Conservation (phyloP, 2,113 vertebrate genomes). For the Ochotona princeps region DNA sequence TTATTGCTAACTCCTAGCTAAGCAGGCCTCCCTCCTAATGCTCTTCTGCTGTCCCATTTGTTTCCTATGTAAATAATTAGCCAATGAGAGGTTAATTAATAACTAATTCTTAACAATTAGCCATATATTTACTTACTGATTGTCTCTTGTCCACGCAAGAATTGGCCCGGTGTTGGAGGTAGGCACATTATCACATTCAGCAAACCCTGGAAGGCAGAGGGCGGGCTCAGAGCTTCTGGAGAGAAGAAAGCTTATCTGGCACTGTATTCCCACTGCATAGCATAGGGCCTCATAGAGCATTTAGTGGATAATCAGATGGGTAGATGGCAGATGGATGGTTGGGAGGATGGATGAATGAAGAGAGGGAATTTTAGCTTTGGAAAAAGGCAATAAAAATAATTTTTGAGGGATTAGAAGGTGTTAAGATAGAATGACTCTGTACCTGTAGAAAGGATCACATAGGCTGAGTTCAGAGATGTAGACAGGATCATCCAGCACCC, state of each 20-base stretch:
- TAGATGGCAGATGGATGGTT: background rate
- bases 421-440: background rate
- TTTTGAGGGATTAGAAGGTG: background rate
- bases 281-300: background rate
- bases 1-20: background rate
- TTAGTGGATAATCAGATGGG: background rate
- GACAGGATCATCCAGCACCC: background rate
- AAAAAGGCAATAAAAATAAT: background rate
- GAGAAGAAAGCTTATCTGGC: background rate
- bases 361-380: slow-evolving; percentile 7
- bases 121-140: background rate
- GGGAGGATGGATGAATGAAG: background rate
- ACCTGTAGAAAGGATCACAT: background rate
- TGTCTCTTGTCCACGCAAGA: background rate
- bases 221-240: background rate
- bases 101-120: background rate
- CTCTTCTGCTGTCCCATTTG: background rate
- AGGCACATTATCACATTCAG: background rate
- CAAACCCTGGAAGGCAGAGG: background rate
- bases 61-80: background rate
- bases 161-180: background rate
- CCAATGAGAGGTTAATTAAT: background rate
- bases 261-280: background rate
- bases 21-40: background rate
- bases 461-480: background rate